Evolutionary conservation across 2,113 vertebrate species (phyloP), one percentile per base, ranked within the genome.

Genomic region (Columba livia): DNA sequence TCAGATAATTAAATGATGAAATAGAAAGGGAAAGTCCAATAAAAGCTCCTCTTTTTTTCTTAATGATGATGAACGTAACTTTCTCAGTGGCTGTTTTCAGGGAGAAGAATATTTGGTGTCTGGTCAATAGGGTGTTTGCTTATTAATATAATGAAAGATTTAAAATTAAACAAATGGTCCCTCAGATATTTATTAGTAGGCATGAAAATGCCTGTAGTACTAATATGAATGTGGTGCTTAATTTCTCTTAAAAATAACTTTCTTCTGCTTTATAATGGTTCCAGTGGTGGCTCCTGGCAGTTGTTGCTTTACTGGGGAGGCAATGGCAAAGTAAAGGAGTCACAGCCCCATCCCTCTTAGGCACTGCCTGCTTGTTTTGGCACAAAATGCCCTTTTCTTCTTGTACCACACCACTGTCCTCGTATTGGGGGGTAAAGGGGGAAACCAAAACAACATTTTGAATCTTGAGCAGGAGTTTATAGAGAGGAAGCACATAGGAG

Each of bases 1-100:
- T 94, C 38, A 42, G 69, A 64, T 96, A 95, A 95, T 96, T 93
- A 94, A 93, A 94, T 94, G 91, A 96, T 97, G 90, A 97, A 97
- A 96, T 90, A 92, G 82, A 84, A 94, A 29, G n/a, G 88, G 61
- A 66, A 94, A 93, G 92, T 90, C 96, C 96, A 95, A 94, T 96
- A 94, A 97, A 97, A 97, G 66, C 69, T 95, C 67, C 61, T 47
- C 44, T 50, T 61, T 94, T 97, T 97, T 87, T 85, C 88, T 90
- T 95, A 89, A 89, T 89, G 77, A 94, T 94, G 95, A 96, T 95
- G 93, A 96, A 94, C 91, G 90, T 93, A 86, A 71, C 64, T 67
- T 81, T 79, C 57, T 90, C 3, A 2, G 42, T 75, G 79, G 62
- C 72, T 67, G 26, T 96, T 93, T 96, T 92, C 80, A 72, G 77